Evolutionary conservation across 2,888 invertebrate species (phyloP).

Genomic region (Orchesellides sinensis): DNA sequence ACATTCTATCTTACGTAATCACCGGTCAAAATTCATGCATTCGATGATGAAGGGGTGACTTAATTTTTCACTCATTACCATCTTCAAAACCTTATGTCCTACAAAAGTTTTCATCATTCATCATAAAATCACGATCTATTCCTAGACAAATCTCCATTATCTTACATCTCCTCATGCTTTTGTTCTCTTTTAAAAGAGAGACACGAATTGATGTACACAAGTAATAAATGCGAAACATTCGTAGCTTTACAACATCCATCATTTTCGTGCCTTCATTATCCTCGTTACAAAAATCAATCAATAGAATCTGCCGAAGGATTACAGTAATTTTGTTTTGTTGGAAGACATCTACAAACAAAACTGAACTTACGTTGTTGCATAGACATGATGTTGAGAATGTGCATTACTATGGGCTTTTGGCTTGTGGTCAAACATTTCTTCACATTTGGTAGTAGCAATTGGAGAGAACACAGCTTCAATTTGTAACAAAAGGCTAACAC

Average conservation of each 20-base stretch:
- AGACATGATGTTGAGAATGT: constrained; percentile 26
- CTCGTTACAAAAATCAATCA: constrained; percentile 6
- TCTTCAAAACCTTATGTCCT: constrained; percentile 14
- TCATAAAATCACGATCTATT: constrained; percentile 31
- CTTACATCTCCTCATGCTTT: neutral
- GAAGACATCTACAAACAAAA: neutral
- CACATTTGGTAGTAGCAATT: neutral
- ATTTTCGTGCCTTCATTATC: constrained; percentile 34
- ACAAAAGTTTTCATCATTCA: constrained; percentile 16
- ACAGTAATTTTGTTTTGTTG: neutral
- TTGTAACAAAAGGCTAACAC: neutral
- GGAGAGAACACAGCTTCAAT: neutral
- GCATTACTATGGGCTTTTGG: constrained; percentile 26
- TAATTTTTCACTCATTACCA: constrained; percentile 30
- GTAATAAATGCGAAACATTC: neutral
- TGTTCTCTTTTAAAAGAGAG: neutral
- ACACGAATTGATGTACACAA: neutral
- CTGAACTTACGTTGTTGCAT: constrained; percentile 15
- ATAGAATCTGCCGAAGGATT: neutral
- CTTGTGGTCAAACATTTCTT: constrained; percentile 47
- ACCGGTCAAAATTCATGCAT: constrained; percentile 2
- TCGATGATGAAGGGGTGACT: constrained; percentile 19
- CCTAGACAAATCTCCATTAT: neutral
- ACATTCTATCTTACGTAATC: constrained; percentile 5
- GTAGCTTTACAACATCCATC: neutral